Percentiles rank a stretch among this genome's conserved stretches.
These are phyloP conservation scores for mouse (Mus musculus) DNA, from an alignment of 2,113 vertebrate species.

Conservation along the genomic window GRCm39 chr10:119632001-119632500, in stretches of 20 bases:
- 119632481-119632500: constrained; percentile 14
- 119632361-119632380: neutral
- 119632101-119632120: constrained; percentile 37
- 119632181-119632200: constrained; percentile 3
- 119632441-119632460: neutral
- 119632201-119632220: constrained; percentile 2
- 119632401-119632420: neutral
- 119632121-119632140: constrained; percentile 1
- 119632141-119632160: neutral
- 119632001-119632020: constrained; percentile 40
- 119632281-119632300: constrained; percentile 30
- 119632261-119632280: constrained; percentile 54
- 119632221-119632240: constrained; percentile 38
- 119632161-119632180: neutral
- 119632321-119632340: neutral
- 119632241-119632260: constrained; percentile 51
- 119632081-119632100: neutral
- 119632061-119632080: constrained; percentile 68
- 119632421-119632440: constrained; percentile 38
- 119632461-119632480: neutral
- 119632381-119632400: neutral
- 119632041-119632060: constrained; percentile 24
- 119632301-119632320: constrained; percentile 37
- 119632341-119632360: neutral
- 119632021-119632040: constrained; percentile 31